A percentile compares a stretch with the other conserved stretches of the same genome.
Conservation (phyloP, 64 coral and sea anemone species). For the Pocillopora verrucosa region DNA sequence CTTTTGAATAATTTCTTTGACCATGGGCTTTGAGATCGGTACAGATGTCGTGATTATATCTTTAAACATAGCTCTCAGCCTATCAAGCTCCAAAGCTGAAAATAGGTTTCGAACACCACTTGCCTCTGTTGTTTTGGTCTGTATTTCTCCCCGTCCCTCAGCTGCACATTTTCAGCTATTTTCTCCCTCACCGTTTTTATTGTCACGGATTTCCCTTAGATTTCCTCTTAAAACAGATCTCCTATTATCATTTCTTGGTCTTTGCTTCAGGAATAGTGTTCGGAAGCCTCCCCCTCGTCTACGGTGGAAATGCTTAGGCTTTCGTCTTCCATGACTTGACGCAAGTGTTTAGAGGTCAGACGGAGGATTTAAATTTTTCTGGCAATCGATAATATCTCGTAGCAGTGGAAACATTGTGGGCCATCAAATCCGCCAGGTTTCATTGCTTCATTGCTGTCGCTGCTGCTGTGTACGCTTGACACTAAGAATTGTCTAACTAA, state of each 20-base stretch:
- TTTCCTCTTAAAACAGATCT: slow-evolving; percentile 39
- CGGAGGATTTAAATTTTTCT: slow-evolving; percentile 18
- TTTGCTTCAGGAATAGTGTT: slow-evolving; percentile 19
- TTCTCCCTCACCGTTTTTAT: slow-evolving; percentile 35
- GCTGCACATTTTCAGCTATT: slow-evolving; percentile 12
- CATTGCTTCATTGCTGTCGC: background rate
- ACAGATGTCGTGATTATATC: no score
- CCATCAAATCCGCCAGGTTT: slow-evolving; percentile 52
- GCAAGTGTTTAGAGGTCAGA: slow-evolving; percentile 23
- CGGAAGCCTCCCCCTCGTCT: slow-evolving; percentile 16
- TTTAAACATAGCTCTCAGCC: no score
- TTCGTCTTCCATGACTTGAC: slow-evolving; percentile 41
- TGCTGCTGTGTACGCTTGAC: slow-evolving; percentile 17
- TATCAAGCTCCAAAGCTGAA: no score
- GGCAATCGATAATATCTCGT: slow-evolving; percentile 25
- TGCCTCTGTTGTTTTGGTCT: no score
- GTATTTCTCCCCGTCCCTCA: no score
- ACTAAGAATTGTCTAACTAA: slow-evolving; percentile 46
- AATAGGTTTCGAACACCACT: no score
- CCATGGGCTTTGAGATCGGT: no score
- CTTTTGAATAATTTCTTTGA: no score
- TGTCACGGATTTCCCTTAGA: slow-evolving; percentile 22
- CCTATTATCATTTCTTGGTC: slow-evolving; percentile 35
- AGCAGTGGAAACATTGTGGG: slow-evolving; percentile 30
- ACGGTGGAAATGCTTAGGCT: slow-evolving; percentile 21